Conservation (phyloP, 2,888 invertebrate species). For the Listrodromus nycthemerus region DNA sequence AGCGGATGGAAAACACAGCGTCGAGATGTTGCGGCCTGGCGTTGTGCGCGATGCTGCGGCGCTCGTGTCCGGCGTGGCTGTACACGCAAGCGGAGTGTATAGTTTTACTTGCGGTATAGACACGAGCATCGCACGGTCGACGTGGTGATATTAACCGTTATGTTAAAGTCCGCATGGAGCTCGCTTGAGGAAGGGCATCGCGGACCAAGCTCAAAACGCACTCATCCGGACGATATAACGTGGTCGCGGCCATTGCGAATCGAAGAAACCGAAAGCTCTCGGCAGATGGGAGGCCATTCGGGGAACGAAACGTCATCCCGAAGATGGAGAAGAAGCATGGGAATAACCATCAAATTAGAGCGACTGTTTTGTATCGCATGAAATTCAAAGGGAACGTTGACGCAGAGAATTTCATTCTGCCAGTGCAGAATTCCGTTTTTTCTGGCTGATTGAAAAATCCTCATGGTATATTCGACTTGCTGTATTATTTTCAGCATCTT, state of each 20-base stretch:
- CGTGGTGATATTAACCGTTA: conserved; percentile 66
- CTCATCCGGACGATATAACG: neutral
- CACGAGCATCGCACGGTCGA: conserved; percentile 12
- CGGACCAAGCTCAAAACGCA: conserved; percentile 10
- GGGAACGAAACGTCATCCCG: too few species aligned
- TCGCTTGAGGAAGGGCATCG: conserved; percentile 40
- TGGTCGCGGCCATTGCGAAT: neutral
- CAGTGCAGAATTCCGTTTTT: too few species aligned
- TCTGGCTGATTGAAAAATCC: too few species aligned
- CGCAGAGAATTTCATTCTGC: too few species aligned
- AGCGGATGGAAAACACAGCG: neutral
- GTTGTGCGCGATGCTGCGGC: conserved; percentile 13
- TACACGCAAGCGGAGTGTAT: conserved; percentile 23
- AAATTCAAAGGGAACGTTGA: too few species aligned
- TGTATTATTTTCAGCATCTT: too few species aligned
- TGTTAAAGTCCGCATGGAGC: conserved; percentile 62
- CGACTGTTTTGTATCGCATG: too few species aligned
- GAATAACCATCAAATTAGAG: too few species aligned
- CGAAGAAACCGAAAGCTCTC: neutral
- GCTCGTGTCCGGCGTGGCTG: conserved; percentile 4
- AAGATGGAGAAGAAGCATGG: too few species aligned
- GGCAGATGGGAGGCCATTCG: too few species aligned
- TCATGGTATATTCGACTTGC: too few species aligned
- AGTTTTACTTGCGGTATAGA: neutral
- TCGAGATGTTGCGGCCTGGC: neutral